A percentile compares a stretch with the other conserved stretches of the same genome.
These are phyloP conservation scores for Xylocopa sonorina DNA, from an alignment of 1,140 invertebrate species.

Conservation along the genomic window DNA sequence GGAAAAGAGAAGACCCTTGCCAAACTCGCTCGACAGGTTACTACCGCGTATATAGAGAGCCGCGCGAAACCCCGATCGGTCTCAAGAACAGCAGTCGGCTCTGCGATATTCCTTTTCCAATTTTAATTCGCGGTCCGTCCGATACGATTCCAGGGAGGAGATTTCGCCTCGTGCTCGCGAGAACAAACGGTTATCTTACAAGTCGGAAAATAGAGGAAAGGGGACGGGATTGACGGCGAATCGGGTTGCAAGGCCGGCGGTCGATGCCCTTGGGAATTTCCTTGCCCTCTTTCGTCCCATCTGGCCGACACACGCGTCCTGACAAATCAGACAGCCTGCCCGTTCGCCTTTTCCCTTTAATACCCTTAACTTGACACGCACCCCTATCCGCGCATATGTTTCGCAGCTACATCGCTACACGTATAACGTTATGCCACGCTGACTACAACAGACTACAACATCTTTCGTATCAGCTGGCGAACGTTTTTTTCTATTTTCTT, in stretches of 20 bases:
- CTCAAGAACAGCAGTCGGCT: neutral
- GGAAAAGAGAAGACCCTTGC: slow-evolving; percentile 40
- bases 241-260: neutral
- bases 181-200: no score
- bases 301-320: slow-evolving; percentile 73
- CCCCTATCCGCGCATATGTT: slow-evolving; percentile 77
- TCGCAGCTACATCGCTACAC: slow-evolving; percentile 76
- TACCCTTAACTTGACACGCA: slow-evolving; percentile 63
- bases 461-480: no score
- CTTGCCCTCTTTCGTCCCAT: slow-evolving; percentile 73
- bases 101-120: neutral
- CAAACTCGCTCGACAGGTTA: slow-evolving; percentile 47
- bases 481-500: no score
- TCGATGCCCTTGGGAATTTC: slow-evolving; percentile 73
- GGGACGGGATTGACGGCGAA: neutral
- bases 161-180: no score
- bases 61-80: neutral
- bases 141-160: no score
- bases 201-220: neutral
- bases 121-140: neutral
- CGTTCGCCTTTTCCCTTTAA: slow-evolving; percentile 51
- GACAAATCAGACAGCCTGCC: slow-evolving; percentile 40
- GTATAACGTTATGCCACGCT: no score
- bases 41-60: slow-evolving; percentile 5
- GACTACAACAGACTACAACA: no score